These are phyloP conservation scores for Murina feae DNA, from an alignment of 2,113 vertebrate species.

Conservation along the genomic window DNA sequence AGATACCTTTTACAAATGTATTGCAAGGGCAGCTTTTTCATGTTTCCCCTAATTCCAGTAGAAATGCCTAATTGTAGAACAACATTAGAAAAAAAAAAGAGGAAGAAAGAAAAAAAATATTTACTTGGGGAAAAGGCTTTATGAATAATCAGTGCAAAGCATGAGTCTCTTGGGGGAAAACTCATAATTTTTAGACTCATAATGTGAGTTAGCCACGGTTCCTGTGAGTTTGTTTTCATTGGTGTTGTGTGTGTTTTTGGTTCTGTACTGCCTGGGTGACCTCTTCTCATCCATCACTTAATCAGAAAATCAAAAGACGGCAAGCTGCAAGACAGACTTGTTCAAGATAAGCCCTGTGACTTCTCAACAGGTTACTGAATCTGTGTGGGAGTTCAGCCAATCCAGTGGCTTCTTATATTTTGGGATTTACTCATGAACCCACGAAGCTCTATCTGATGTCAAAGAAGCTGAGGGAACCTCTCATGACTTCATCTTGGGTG, in stretches of 20 bases:
- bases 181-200: no score
- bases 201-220: background rate
- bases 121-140: background rate
- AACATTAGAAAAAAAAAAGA: background rate
- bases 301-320: constrained; percentile 46
- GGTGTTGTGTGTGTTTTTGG: background rate
- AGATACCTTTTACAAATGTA: constrained; percentile 23
- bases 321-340: background rate
- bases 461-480: background rate
- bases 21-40: background rate
- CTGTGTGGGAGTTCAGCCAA: background rate
- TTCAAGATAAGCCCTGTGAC: constrained; percentile 4
- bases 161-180: background rate
- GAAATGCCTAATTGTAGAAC: constrained; percentile 53
- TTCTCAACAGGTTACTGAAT: background rate
- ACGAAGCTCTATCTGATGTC: background rate
- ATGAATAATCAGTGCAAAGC: background rate
- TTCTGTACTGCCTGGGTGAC: background rate
- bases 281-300: constrained; percentile 37
- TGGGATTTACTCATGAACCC: background rate
- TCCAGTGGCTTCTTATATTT: background rate
- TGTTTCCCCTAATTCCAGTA: background rate
- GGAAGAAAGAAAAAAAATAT: background rate
- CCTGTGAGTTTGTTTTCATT: background rate
- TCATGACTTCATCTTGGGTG: background rate